Conservation (phyloP, 2,797 vertebrate genomes). For the Periophthalmus magnuspinnatus region DNA sequence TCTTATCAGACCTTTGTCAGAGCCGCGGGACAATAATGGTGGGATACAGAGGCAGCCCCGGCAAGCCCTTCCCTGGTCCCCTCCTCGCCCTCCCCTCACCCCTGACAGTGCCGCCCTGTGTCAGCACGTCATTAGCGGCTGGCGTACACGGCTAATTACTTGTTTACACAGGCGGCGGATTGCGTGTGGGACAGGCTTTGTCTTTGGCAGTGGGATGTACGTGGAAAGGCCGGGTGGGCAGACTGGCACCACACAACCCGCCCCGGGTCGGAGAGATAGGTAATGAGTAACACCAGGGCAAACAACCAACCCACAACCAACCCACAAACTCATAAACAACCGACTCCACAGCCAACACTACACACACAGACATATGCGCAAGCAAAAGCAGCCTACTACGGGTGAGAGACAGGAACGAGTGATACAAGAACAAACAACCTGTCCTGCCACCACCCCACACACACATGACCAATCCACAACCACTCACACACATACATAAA, state of each 20-base stretch:
- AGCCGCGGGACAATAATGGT: conserved; percentile 66
- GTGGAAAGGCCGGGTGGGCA: conserved; percentile 42
- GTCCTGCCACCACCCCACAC: neutral
- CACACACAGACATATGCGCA: too few relatives aligned
- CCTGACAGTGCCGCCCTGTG: conserved; percentile 75
- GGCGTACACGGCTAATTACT: conserved; percentile 70
- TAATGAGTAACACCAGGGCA: too few relatives aligned
- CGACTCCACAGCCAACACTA: too few relatives aligned
- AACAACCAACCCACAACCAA: too few relatives aligned
- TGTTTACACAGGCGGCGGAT: conserved; percentile 76
- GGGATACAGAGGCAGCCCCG: conserved; percentile 53
- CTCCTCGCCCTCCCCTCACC: conserved; percentile 26
- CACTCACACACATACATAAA: neutral
- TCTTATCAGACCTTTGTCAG: conserved; percentile 72
- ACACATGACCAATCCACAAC: neutral
- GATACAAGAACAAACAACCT: conserved; percentile 17
- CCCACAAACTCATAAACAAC: too few relatives aligned
- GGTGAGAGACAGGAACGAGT: conserved; percentile 53
- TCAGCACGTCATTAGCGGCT: conserved; percentile 81
- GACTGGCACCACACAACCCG: conserved; percentile 59
- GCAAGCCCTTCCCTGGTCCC: neutral
- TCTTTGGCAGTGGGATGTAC: conserved; percentile 64
- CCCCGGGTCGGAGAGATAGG: conserved; percentile 54
- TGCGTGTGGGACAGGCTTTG: conserved; percentile 72
- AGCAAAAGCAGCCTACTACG: too few relatives aligned